Conservation (phyloP, 64 coral and sea anemone species). For the Anthopleura sola region DNA sequence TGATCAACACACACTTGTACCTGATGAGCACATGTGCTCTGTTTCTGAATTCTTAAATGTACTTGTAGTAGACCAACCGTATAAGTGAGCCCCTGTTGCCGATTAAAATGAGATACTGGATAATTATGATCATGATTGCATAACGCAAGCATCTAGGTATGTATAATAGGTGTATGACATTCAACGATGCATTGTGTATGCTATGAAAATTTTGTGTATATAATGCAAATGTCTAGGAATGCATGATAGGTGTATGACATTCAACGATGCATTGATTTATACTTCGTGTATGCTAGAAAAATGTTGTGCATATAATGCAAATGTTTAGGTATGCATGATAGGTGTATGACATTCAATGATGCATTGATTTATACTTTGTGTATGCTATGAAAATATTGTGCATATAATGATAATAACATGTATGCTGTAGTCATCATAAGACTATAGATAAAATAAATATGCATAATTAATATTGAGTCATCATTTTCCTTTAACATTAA, state of each 20-base stretch:
- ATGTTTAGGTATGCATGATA: not conserved
- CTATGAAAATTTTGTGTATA: not conserved
- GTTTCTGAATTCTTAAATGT: conserved; percentile 3
- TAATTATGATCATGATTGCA: conserved; percentile 4
- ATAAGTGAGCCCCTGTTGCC: conserved; percentile 23
- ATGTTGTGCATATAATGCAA: not conserved
- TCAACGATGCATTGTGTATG: not conserved
- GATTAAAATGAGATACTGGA: conserved; percentile 8
- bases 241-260: not conserved
- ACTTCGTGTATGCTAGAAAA: too few relatives aligned
- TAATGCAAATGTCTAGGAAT: not conserved
- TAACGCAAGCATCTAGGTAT: not conserved
- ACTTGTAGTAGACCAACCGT: conserved; percentile 10
- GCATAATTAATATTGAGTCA: too few relatives aligned
- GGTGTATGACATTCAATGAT: not conserved
- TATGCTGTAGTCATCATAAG: too few relatives aligned
- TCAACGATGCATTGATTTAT: not conserved
- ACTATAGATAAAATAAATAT: too few relatives aligned
- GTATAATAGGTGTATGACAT: not conserved
- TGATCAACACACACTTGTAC: not conserved
- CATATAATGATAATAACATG: too few relatives aligned
- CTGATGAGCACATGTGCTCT: not conserved
- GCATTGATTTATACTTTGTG: not conserved
- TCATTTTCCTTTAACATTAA: too few relatives aligned
- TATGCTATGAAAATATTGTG: not conserved